phyloP scores from a whole-genome alignment of 2,888 invertebrate genomes.

The Vannuccia rotundouncinata region DNA sequence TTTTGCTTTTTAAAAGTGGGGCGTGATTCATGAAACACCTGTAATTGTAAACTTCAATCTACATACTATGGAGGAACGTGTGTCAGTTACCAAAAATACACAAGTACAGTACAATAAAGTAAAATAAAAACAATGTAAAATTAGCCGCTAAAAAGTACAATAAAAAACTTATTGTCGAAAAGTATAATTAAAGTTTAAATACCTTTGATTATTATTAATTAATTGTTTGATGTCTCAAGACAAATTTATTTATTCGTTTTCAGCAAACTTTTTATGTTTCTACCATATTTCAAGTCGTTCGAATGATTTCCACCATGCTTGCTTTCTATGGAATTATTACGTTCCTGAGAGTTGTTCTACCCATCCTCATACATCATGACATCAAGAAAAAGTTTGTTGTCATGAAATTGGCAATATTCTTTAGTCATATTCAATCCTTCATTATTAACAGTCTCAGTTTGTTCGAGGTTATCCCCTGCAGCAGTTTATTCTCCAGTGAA shows the following conservation, averaged over 20 bases:
- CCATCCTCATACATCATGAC: neutral
- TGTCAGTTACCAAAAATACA: no score
- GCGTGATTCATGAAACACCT: no score
- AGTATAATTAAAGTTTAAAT: neutral
- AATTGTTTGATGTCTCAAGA: no score
- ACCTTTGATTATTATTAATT: no score
- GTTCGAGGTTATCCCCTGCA: neutral
- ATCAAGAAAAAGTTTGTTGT: neutral
- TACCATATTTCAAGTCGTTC: neutral
- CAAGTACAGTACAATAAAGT: no score
- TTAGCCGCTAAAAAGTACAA: neutral
- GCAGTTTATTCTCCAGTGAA: neutral
- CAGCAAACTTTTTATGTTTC: neutral
- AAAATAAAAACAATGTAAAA: neutral
- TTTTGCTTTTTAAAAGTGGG: no score
- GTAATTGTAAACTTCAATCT: no score
- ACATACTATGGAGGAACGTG: no score
- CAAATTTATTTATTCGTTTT: no score
- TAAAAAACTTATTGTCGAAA: neutral
- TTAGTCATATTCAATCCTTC: neutral
- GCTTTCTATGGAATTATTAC: neutral
- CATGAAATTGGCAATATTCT: neutral
- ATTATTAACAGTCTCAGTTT: neutral
- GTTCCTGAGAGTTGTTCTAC: neutral
- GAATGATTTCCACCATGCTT: neutral